phyloP scores from a whole-genome alignment of 2,113 vertebrate species.

The Ophiodon elongatus region DNA sequence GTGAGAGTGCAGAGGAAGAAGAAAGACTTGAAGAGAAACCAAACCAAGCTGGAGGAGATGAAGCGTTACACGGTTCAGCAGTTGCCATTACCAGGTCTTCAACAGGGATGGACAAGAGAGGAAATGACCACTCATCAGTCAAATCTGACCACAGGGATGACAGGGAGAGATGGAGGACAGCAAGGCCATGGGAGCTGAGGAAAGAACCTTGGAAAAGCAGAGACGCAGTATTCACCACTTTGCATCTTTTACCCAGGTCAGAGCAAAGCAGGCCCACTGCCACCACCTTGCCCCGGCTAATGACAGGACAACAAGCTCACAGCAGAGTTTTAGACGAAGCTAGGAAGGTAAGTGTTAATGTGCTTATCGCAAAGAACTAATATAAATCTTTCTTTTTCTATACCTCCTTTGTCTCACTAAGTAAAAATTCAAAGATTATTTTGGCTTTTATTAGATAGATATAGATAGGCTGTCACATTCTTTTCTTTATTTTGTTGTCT shows the following conservation, averaged over 20 bases:
- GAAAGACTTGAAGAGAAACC: conserved; percentile 33
- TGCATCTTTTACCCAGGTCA: conserved; percentile 49
- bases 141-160: conserved; percentile 53
- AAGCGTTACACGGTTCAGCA: conserved; percentile 63
- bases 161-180: conserved; percentile 36
- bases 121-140: conserved; percentile 83
- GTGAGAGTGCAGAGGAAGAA: conserved; percentile 32
- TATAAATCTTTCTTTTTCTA: neutral
- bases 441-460: conserved; percentile 3
- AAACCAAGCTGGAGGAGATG: conserved; percentile 54
- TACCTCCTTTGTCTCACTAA: neutral
- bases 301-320: conserved; percentile 25
- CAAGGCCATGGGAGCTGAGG: conserved; percentile 18
- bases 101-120: conserved; percentile 67
- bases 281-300: conserved; percentile 34
- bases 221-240: conserved; percentile 52
- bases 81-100: conserved; percentile 59
- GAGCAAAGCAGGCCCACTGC: conserved; percentile 1
- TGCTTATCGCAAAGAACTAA: neutral
- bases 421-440: neutral
- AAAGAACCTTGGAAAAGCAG: conserved; percentile 35
- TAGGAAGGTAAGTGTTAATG: conserved; percentile 34
- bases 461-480: neutral
- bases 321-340: conserved; percentile 41
- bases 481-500: conserved; percentile 6